A percentile compares a stretch with the other conserved stretches of the same genome.
phyloP scores from a whole-genome alignment of 2,797 vertebrate genomes.

The Smutsia temminckii region DNA sequence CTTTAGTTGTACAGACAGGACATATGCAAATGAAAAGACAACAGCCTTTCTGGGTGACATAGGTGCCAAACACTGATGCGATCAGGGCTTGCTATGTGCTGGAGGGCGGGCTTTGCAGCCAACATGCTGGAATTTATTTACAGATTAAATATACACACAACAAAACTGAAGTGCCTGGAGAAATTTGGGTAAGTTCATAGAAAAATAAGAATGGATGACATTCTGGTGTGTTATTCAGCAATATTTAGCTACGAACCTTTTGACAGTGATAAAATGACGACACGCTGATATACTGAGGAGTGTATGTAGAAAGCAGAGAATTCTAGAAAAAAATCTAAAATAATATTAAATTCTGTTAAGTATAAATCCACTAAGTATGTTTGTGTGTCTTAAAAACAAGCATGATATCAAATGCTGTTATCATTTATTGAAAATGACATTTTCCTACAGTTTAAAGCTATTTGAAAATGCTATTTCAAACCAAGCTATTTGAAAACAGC shows the following conservation, averaged over 20 bases:
- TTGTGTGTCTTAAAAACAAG: background rate
- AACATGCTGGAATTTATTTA: background rate
- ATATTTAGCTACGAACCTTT: background rate
- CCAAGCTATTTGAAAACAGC: background rate
- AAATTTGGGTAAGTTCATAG: background rate
- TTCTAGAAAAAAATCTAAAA: background rate
- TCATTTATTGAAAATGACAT: background rate
- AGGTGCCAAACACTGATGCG: background rate
- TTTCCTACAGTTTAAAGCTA: background rate
- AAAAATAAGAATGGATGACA: background rate
- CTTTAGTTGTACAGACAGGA: background rate
- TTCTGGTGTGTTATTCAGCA: background rate
- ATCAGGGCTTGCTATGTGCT: background rate
- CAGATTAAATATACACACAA: background rate
- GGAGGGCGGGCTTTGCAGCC: background rate
- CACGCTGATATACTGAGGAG: background rate
- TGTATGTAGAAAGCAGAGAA: background rate
- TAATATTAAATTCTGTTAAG: background rate
- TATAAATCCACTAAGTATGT: background rate
- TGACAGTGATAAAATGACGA: background rate
- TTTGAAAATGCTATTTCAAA: background rate
- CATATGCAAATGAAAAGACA: background rate
- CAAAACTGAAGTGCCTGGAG: background rate
- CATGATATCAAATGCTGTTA: background rate
- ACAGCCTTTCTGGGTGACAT: background rate